Evolutionary conservation across 2,113 vertebrate genomes (phyloP).

Genomic region (Andinoacara biseriatus): DNA sequence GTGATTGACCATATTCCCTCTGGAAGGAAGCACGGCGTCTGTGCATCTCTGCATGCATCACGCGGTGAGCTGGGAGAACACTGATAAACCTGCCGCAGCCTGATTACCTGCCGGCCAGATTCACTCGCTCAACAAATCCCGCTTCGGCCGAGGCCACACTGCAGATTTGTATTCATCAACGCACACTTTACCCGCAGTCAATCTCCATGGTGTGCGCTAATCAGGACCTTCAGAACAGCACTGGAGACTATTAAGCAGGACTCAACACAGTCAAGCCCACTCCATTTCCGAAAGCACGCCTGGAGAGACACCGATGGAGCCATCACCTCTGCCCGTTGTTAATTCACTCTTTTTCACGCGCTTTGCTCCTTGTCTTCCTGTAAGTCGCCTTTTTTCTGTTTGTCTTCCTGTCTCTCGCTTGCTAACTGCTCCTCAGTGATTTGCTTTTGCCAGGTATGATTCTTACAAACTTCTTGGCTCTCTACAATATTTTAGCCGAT

Average conservation of each 20-base stretch:
- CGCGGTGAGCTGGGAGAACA: neutral
- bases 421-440: slow-evolving; percentile 30
- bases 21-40: slow-evolving; percentile 1
- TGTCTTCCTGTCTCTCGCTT: slow-evolving; percentile 27
- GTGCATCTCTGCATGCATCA: slow-evolving; percentile 38
- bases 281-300: slow-evolving; percentile 47
- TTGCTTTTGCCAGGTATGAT: slow-evolving; percentile 7
- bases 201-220: slow-evolving; percentile 53
- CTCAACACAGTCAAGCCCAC: slow-evolving; percentile 31
- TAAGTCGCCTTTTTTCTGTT: slow-evolving; percentile 16
- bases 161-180: slow-evolving; percentile 64
- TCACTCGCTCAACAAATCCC: slow-evolving; percentile 46
- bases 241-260: slow-evolving; percentile 65
- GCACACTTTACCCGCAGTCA: slow-evolving; percentile 43
- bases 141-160: slow-evolving; percentile 32
- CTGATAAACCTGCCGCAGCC: slow-evolving; percentile 51
- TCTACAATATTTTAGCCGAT: neutral
- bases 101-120: slow-evolving; percentile 56
- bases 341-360: slow-evolving; percentile 45
- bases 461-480: neutral
- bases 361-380: slow-evolving; percentile 21
- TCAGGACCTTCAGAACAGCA: slow-evolving; percentile 57
- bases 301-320: slow-evolving; percentile 48
- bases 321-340: slow-evolving; percentile 47
- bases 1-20: slow-evolving; percentile 15